Evolutionary conservation across 1,140 invertebrate genomes (phyloP).

Genomic region (Ridgeia piscesae): DNA sequence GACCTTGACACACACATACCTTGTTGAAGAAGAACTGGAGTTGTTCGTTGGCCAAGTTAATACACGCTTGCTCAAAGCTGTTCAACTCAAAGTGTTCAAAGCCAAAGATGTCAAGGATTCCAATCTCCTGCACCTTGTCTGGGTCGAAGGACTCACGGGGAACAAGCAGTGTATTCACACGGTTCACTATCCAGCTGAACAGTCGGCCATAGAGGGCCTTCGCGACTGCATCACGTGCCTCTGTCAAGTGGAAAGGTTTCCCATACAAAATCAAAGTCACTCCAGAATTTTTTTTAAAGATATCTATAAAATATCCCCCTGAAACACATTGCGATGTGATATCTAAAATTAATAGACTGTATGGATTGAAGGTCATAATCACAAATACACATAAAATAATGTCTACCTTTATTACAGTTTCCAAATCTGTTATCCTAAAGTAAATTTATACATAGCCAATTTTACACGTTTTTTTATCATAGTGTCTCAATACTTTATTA

Average conservation of each 20-base stretch:
- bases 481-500: no score
- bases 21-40: slow-evolving; percentile 94
- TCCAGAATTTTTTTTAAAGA: not conserved
- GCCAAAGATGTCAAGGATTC: slow-evolving; percentile 85
- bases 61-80: slow-evolving; percentile 91
- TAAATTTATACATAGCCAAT: no score
- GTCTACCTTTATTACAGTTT: not conserved
- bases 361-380: not conserved
- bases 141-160: slow-evolving; percentile 41
- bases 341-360: not conserved
- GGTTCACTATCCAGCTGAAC: slow-evolving; percentile 83
- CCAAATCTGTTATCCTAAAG: not conserved
- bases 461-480: no score
- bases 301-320: not conserved
- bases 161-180: slow-evolving; percentile 74
- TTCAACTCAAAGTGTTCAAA: slow-evolving; percentile 82
- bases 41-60: slow-evolving; percentile 89
- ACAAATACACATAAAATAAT: not conserved
- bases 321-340: no score
- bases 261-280: not conserved
- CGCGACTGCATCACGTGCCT: slow-evolving; percentile 66
- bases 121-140: slow-evolving; percentile 45
- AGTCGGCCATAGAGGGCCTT: slow-evolving; percentile 58
- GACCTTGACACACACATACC: slow-evolving; percentile 27
- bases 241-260: slow-evolving; percentile 18